These are phyloP conservation scores for Oryzias curvinotus DNA, from an alignment of 2,113 vertebrate species.

Conservation along the genomic window DNA sequence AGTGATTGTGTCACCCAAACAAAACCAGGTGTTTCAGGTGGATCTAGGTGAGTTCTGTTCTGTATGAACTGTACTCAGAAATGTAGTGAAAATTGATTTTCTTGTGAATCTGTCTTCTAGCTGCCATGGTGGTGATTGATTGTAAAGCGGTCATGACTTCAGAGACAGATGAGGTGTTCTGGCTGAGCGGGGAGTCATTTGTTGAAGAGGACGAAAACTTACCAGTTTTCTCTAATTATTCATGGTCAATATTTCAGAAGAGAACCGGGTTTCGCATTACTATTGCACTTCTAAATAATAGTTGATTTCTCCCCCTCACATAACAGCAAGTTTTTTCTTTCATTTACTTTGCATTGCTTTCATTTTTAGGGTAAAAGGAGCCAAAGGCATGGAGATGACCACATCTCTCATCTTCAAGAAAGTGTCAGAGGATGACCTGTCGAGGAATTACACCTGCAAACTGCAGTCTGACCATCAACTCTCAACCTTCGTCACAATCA, in stretches of 20 bases:
- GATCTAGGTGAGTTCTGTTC: conserved; percentile 49
- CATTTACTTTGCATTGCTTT: not conserved
- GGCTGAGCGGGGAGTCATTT: conserved; percentile 3
- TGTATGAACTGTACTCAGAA: not conserved
- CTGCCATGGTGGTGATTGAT: conserved; percentile 21
- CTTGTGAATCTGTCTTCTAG: conserved; percentile 26
- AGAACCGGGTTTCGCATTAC: not conserved
- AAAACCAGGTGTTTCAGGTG: conserved; percentile 7
- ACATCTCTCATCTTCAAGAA: conserved; percentile 43
- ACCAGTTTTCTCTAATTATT: conserved; percentile 18
- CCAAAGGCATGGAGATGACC: not conserved
- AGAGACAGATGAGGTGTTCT: conserved; percentile 4
- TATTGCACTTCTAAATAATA: not conserved
- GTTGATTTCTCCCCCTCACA: not conserved
- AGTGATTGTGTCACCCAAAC: not conserved
- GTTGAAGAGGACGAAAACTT: not conserved
- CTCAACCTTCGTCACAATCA: conserved; percentile 20
- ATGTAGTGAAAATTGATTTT: not conserved
- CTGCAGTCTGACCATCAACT: accelerated
- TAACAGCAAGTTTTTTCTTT: too few species aligned
- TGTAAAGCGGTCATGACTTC: conserved; percentile 19
- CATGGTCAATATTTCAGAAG: conserved; percentile 15
- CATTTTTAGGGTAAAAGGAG: not conserved
- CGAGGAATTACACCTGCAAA: conserved; percentile 42
- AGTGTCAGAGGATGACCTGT: conserved; percentile 36